phyloP scores from a whole-genome alignment of 1,140 invertebrate genomes.

The Pararge aegeria region DNA sequence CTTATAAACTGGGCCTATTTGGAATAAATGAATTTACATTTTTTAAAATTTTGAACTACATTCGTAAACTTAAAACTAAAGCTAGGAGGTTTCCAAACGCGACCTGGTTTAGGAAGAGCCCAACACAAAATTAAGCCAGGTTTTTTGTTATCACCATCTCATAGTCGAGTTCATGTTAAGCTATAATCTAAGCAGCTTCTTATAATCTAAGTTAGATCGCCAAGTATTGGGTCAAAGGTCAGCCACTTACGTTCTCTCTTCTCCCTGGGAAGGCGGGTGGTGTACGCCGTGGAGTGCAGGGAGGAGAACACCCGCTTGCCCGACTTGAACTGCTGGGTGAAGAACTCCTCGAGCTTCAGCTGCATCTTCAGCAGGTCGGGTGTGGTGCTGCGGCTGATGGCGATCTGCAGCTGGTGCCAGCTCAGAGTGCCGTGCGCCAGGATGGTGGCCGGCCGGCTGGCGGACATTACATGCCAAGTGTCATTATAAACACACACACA shows the following conservation, averaged over 20 bases:
- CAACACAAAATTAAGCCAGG: no score
- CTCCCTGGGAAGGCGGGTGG: conserved; percentile 38
- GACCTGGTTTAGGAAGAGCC: no score
- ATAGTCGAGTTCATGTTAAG: no score
- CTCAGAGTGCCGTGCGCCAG: conserved; percentile 95
- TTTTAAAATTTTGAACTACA: no score
- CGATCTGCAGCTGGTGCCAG: conserved; percentile 97
- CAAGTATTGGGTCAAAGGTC: background rate
- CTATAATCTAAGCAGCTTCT: no score
- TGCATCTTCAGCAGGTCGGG: conserved; percentile 98
- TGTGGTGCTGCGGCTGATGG: conserved; percentile 97
- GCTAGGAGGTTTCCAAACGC: no score
- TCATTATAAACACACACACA: no score
- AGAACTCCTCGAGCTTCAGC: conserved; percentile 97
- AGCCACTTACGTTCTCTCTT: conserved; percentile 42
- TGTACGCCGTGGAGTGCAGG: conserved; percentile 77
- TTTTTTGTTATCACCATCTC: no score
- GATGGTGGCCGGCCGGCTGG: conserved; percentile 90
- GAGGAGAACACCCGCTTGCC: conserved; percentile 94
- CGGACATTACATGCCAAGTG: background rate
- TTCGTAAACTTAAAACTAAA: no score
- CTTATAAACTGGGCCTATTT: no score
- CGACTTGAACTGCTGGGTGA: conserved; percentile 96
- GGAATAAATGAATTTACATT: no score
- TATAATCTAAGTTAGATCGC: no score